Evolutionary conservation across 2,888 invertebrate genomes (phyloP).

Genomic region (Thera obeliscata): DNA sequence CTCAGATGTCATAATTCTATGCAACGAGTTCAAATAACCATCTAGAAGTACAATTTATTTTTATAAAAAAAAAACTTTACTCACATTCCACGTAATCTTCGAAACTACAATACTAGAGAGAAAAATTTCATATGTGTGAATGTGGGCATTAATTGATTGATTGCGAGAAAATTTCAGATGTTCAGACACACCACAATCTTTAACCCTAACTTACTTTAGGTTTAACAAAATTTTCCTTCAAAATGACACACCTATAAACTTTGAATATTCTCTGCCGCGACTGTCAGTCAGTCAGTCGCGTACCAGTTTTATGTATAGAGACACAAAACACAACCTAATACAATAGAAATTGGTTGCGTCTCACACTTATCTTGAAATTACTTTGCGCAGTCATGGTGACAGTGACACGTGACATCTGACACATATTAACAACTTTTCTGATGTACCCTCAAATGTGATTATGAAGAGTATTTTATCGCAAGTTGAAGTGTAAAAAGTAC

Average conservation of each 20-base stretch:
- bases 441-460: neutral
- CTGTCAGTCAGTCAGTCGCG: too few species aligned
- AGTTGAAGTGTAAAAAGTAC: too few species aligned
- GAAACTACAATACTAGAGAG: too few species aligned
- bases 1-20: slow-evolving; percentile 12
- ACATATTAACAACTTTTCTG: slow-evolving; percentile 33
- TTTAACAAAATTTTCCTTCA: too few species aligned
- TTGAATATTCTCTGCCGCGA: too few species aligned
- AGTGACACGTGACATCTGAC: slow-evolving; percentile 30
- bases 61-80: neutral
- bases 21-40: neutral
- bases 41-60: neutral
- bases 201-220: too few species aligned
- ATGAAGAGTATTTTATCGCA: neutral
- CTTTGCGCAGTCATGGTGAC: slow-evolving; percentile 19
- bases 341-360: neutral
- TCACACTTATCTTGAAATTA: slow-evolving; percentile 10
- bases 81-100: too few species aligned
- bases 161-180: too few species aligned
- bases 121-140: too few species aligned
- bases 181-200: too few species aligned
- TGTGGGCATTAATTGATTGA: too few species aligned
- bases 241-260: too few species aligned
- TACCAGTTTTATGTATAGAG: neutral
- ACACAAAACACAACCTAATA: neutral